Evolutionary conservation across 2,888 invertebrate species (phyloP).

Genomic region (Hemistola chrysoprasaria): DNA sequence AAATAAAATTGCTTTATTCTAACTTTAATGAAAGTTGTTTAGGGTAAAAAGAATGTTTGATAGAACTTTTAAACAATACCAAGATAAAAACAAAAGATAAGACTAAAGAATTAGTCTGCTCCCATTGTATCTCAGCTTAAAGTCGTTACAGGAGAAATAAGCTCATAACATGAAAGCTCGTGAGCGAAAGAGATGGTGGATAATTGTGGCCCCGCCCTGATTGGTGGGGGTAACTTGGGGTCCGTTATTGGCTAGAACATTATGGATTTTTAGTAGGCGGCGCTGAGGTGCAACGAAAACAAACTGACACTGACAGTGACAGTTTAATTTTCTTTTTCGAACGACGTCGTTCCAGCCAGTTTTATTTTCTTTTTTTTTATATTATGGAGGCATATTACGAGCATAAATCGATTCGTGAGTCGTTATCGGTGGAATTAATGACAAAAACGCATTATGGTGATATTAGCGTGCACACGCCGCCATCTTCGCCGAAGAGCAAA

Average conservation of each 20-base stretch:
- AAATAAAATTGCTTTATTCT: too few relatives aligned
- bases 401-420: conserved; percentile 41
- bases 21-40: too few relatives aligned
- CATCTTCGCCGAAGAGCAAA: conserved; percentile 66
- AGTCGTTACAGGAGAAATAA: conserved; percentile 46
- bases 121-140: conserved; percentile 45
- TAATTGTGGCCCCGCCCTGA: conserved; percentile 65
- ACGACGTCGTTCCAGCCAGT: conserved; percentile 31
- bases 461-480: conserved; percentile 48
- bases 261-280: conserved; percentile 73
- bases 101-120: conserved; percentile 5
- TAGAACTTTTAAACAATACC: neutral
- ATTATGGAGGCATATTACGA: conserved; percentile 51
- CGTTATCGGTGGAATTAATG: conserved; percentile 54
- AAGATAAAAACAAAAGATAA: too few relatives aligned
- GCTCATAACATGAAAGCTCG: conserved; percentile 52
- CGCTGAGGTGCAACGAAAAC: conserved; percentile 49
- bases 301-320: conserved; percentile 53
- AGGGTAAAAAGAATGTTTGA: too few relatives aligned
- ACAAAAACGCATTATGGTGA: conserved; percentile 45
- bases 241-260: conserved; percentile 68
- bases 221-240: conserved; percentile 60
- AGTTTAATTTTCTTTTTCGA: conserved; percentile 59
- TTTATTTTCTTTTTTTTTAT: conserved; percentile 35
- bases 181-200: conserved; percentile 67